Evolutionary conservation across 2,113 vertebrate species (phyloP).

Genomic region (Pimephales promelas): DNA sequence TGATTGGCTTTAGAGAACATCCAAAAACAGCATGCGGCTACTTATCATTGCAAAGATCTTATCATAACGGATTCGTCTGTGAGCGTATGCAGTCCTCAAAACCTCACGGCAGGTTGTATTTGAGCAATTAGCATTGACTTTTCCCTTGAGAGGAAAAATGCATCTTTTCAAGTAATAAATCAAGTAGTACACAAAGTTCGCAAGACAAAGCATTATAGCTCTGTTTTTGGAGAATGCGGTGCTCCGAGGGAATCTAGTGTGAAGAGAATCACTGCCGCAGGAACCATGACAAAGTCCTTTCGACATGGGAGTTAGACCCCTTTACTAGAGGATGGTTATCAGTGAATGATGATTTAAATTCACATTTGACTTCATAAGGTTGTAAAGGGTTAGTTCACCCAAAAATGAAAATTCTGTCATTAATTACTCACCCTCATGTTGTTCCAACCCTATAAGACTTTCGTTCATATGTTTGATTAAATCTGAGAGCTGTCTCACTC

Average conservation of each 20-base stretch:
- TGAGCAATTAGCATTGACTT: slow-evolving; percentile 32
- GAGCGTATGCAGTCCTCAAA: slow-evolving; percentile 18
- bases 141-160: neutral
- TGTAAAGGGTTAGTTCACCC: no score
- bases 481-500: no score
- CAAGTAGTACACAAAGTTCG: slow-evolving; percentile 38
- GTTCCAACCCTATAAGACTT: no score
- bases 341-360: no score
- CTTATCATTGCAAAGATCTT: slow-evolving; percentile 33
- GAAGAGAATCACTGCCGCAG: neutral
- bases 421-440: no score
- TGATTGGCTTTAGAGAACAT: slow-evolving; percentile 20
- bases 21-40: slow-evolving; percentile 18
- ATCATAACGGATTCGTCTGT: slow-evolving; percentile 8
- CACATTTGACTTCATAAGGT: no score
- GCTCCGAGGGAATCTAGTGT: neutral
- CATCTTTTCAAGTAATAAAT: slow-evolving; percentile 35
- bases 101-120: slow-evolving; percentile 15
- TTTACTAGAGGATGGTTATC: neutral
- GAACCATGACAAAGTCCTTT: slow-evolving; percentile 15
- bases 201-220: neutral
- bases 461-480: no score
- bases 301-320: neutral
- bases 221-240: neutral
- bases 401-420: no score